Base-by-base conservation (phyloP, 2,113 vertebrate genomes). In the Corydoras maculifer region DNA sequence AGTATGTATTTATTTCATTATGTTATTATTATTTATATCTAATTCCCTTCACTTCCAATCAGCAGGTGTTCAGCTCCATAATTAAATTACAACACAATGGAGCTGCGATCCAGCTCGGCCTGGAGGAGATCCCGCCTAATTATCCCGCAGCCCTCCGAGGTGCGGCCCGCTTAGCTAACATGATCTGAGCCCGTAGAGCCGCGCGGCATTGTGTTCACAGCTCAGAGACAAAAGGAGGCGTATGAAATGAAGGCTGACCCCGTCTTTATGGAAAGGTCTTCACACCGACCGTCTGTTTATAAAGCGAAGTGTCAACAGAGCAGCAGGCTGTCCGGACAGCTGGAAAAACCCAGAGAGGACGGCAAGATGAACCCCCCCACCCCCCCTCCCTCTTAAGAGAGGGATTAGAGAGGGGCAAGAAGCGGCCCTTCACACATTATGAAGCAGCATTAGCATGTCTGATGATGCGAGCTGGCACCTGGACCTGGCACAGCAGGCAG, bases 271-370 rank as follows among this genome's bases (percentile, higher is more conserved):
- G 57, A 67, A 60, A 43, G 70, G 51, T 67, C 70, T 25, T 58
- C 15, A 69, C 64, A 53, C 59, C 67, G 25, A 31, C 68, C 58
- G 62, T 49, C 63, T 69, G 65, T 80, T 74, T 79, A 68, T 53
- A 31, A 70, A 74, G 70, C 58, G 53, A 72, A 75, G 75, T 78
- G 81, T 84, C 81, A 65, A 76, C 82, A 84, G 75, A 78, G 68
- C 75, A 80, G 69, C 73, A 50, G 75, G 74, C 66, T 77, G 72
- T 76, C 70, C 77, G 66, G 76, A 82, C 81, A 86, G 80, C 75
- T 80, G 81, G 68, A 57, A 30, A 60, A 77, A 59, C 58, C 29
- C 25, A 18, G n/a, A 53, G 49, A n/a, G 12, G 54, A 75, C 68
- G 64, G 75, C 43, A 6, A 70, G 68, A 72, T 43, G 65, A n/a